Conservation (phyloP, 2,797 vertebrate genomes). For the Diceros bicornis region DNA sequence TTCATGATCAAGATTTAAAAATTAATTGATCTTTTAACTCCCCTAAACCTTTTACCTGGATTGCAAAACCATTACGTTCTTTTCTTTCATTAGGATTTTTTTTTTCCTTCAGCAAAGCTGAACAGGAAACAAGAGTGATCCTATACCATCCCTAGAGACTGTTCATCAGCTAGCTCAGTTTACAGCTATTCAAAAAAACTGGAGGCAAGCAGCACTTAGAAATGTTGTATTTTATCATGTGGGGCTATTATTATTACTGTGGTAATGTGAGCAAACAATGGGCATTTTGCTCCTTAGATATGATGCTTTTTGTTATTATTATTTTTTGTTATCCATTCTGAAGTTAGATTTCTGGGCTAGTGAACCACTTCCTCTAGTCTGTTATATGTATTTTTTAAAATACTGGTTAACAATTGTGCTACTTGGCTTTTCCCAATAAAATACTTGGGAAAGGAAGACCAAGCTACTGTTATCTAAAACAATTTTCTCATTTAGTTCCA, state of each 20-base stretch:
- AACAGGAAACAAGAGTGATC: slow-evolving; percentile 91
- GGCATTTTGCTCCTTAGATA: slow-evolving; percentile 36
- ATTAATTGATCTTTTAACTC: slow-evolving; percentile 89
- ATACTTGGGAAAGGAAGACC: slow-evolving; percentile 76
- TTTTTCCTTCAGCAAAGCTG: slow-evolving; percentile 90
- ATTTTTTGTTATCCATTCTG: slow-evolving; percentile 9
- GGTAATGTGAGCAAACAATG: slow-evolving; percentile 26
- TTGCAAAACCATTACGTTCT: slow-evolving; percentile 94
- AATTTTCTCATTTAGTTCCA: slow-evolving; percentile 89
- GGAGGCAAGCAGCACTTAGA: slow-evolving; percentile 81
- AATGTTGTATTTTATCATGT: slow-evolving; percentile 71
- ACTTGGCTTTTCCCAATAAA: slow-evolving; percentile 70
- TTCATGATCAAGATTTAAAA: slow-evolving; percentile 85
- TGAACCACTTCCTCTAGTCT: slow-evolving; percentile 39
- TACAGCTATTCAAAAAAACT: slow-evolving; percentile 89
- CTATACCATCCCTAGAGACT: slow-evolving; percentile 92
- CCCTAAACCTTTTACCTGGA: slow-evolving; percentile 93
- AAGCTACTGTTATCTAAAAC: slow-evolving; percentile 84
- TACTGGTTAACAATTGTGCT: slow-evolving; percentile 51
- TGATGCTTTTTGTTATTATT: slow-evolving; percentile 16
- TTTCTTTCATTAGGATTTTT: slow-evolving; percentile 95
- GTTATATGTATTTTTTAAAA: neutral
- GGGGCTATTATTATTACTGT: slow-evolving; percentile 54
- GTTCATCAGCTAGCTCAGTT: slow-evolving; percentile 95
- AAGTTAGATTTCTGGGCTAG: slow-evolving; percentile 39